phyloP scores from a whole-genome alignment of 2,888 invertebrate genomes.

The Drosophila merina region DNA sequence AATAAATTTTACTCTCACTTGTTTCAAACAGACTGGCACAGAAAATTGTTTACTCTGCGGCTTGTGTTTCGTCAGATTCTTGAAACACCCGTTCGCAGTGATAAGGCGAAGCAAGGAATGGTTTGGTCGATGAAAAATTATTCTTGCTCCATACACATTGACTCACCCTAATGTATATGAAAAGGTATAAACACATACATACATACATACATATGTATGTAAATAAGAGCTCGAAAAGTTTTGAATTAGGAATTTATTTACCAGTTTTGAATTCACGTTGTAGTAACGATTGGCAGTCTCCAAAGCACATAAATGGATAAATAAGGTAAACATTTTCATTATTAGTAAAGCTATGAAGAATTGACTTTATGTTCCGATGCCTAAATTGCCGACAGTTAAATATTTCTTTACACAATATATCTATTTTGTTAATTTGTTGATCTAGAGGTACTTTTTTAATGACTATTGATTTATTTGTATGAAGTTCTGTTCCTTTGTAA shows the following conservation, averaged over 20 bases:
- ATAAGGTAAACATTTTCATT: constrained; percentile 91
- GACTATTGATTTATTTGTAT: constrained; percentile 88
- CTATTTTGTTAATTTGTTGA: constrained; percentile 86
- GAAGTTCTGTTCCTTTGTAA: constrained; percentile 88
- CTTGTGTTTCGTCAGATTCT: too few species aligned
- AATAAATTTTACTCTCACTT: too few species aligned
- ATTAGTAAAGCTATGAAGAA: constrained; percentile 90
- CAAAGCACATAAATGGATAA: constrained; percentile 92
- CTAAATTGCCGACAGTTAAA: constrained; percentile 90
- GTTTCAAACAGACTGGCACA: too few species aligned
- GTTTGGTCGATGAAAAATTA: too few species aligned
- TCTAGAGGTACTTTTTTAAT: constrained; percentile 91
- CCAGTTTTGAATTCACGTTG: constrained; percentile 88
- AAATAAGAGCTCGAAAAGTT: too few species aligned
- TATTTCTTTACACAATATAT: constrained; percentile 89
- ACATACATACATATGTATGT: neutral
- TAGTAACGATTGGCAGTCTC: constrained; percentile 92
- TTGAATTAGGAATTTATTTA: constrained; percentile 31
- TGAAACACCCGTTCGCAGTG: too few species aligned
- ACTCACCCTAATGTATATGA: too few species aligned
- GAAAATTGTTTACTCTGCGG: too few species aligned
- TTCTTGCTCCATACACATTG: too few species aligned
- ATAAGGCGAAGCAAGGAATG: too few species aligned
- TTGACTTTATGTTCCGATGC: constrained; percentile 91
- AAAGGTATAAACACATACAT: too few species aligned